Conservation (phyloP, 2,888 invertebrate genomes). For the Amiota mariae region DNA sequence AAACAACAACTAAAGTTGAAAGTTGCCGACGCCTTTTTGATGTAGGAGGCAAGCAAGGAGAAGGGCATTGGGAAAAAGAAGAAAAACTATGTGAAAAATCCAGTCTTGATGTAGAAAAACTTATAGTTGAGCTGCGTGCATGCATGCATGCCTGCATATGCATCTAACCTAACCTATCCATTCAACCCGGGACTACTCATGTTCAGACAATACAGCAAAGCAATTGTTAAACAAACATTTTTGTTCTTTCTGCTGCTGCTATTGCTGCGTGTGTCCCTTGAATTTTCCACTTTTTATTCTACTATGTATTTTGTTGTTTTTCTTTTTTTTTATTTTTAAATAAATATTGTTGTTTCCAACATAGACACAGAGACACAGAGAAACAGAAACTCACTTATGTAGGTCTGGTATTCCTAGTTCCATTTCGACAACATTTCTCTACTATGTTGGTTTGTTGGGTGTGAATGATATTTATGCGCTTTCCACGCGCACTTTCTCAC, state of each 20-base stretch:
- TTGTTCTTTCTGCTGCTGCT: slow-evolving; percentile 42
- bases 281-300: background rate
- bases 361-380: slow-evolving; percentile 24
- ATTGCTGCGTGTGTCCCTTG: slow-evolving; percentile 27
- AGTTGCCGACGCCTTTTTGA: slow-evolving; percentile 14
- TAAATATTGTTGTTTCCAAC: slow-evolving; percentile 68
- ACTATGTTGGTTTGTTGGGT: slow-evolving; percentile 53
- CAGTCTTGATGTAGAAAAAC: background rate
- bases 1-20: slow-evolving; percentile 1
- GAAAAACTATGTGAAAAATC: slow-evolving; percentile 4
- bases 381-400: background rate
- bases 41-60: background rate
- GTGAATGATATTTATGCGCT: slow-evolving; percentile 70
- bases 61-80: background rate
- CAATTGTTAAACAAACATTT: slow-evolving; percentile 63
- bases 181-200: background rate
- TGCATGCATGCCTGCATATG: no score
- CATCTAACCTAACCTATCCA: no score
- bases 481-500: slow-evolving; percentile 22
- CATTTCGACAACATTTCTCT: slow-evolving; percentile 56
- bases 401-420: slow-evolving; percentile 64
- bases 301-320: background rate
- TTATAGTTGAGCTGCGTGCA: background rate
- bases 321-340: slow-evolving; percentile 54
- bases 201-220: slow-evolving; percentile 38